Base-by-base conservation (phyloP, 1,140 invertebrate species). In the Heterodera schachtii region DNA sequence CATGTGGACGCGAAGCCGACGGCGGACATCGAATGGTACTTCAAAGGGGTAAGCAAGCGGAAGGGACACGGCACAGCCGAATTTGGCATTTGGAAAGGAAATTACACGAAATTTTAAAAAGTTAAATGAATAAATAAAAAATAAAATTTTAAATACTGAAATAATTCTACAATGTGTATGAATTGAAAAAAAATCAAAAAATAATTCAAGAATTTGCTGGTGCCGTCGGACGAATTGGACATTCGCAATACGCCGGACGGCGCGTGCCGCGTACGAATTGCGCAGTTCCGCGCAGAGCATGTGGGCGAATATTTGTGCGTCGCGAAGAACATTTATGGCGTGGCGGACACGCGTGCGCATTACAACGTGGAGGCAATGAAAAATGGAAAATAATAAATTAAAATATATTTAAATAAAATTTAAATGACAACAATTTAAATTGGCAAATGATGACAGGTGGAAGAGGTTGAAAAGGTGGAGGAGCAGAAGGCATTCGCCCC, bases 241-340 rank as follows among this genome's bases (percentile, higher is more conserved):
- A 85, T 91, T 31, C 93, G 95, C 46, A 75, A 93, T 92, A 57
- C 94, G 93, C 93, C 94, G 16, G 93, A 93, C 46, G 95, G 95
- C 69, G 95, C 94, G 85, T 97, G 95, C 91, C 95, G 97, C 90
- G 87, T 99, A 31, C 93, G 96, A 8, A 96, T 98, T 83, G 92
- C 93, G 0, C 93, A 95, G 83, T 95, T 97, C 0, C 93, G 92
- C 76, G 92, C 94, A 52, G 95, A 96, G 67, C 95, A 97, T 91
- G 94, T 94, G n/a, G 97, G 97, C 41, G 92, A 93, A 76, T 98
- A 98, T 90, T 96, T 96, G 90, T 96, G 95, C 44, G 93, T 95
- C 2, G 96, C 96, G 3, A 93, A 92, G 21, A 99, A 98, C 91
- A 95, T 96, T 86, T 94, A 96, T 89, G 97, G 97, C 0, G 93